Percentiles rank a stretch among this genome's conserved stretches.
phyloP scores from a whole-genome alignment of 1,140 invertebrate species.

The Musca domestica region DNA sequence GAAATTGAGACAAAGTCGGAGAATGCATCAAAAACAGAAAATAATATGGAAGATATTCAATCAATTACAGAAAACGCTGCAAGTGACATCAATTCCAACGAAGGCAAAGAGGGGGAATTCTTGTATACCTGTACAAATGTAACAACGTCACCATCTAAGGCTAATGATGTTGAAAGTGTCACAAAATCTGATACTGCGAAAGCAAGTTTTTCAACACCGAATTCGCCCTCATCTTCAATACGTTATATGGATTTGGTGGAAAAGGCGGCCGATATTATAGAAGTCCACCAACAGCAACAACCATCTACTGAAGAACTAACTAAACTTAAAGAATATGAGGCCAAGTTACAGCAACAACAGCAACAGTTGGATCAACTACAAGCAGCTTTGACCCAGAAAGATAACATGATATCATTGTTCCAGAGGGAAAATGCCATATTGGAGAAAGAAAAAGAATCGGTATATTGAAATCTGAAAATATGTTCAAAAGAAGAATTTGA shows the following conservation, averaged over 20 bases:
- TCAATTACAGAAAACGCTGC: neutral
- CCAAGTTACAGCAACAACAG: slow-evolving; percentile 42
- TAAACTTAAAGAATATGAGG: slow-evolving; percentile 41
- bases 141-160: neutral
- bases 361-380: slow-evolving; percentile 39
- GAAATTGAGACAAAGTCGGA: neutral
- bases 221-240: neutral
- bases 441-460: slow-evolving; percentile 47
- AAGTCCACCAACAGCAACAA: neutral
- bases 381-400: slow-evolving; percentile 41
- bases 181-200: neutral
- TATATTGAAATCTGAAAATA: neutral
- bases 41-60: too few species aligned
- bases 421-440: slow-evolving; percentile 48
- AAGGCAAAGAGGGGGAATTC: neutral
- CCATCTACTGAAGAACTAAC: neutral
- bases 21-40: neutral
- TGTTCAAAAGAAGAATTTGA: neutral
- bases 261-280: neutral
- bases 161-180: neutral
- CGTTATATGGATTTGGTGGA: neutral
- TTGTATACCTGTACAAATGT: neutral
- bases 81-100: too few species aligned
- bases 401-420: slow-evolving; percentile 45
- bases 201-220: neutral